Base-by-base conservation (phyloP, 1,140 invertebrate genomes). In the Polypedilum pembai region DNA sequence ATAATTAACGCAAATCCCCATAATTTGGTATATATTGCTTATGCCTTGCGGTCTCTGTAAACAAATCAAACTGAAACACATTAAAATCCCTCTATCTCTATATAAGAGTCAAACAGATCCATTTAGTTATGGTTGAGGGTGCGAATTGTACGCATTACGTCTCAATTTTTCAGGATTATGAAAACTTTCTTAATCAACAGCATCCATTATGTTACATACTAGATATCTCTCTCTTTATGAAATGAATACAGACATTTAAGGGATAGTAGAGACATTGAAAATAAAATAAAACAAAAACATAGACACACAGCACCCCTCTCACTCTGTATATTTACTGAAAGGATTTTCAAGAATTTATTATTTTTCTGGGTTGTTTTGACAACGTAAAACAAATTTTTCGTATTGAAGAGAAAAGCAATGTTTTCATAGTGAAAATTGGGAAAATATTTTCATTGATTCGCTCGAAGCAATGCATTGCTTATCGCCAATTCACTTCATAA, bases 311-410 rank as follows among this genome's bases (percentile, higher is more conserved):
- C 45, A 56, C 12, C 45, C 65, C 17, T 15, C 65, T 21, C 65
- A 20, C 17, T 20, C n/a, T n/a, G n/a, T n/a, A n/a, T 69, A 69
- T 69, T 69, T 69, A 21, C 65, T 21, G 65, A 69, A 21, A 18
- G 65, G 65, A 69, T 69, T 69, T 56, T 69, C 17, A 69, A 69
- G 65, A 69, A 69, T 69, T 69, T 69, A 69, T 69, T 69, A 69
- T 69, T 69, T 69, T 69, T 33, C 24, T 21, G 65, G 45, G 65
- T 69, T 69, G 65, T 69, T 69, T 69, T 69, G 65, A 69, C 65
- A 69, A 69, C 65, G 65, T 21, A 18, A 69, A 69, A 69, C 65
- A 69, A 69, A 69, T 69, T 69, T 69, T 69, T 20, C 65, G 17
- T n/a, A 69, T 20, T 21, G 17, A 69, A 69, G 20, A 56, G 45